Evolutionary conservation across 2,888 invertebrate species (phyloP).

Genomic region (Euphydryas editha): DNA sequence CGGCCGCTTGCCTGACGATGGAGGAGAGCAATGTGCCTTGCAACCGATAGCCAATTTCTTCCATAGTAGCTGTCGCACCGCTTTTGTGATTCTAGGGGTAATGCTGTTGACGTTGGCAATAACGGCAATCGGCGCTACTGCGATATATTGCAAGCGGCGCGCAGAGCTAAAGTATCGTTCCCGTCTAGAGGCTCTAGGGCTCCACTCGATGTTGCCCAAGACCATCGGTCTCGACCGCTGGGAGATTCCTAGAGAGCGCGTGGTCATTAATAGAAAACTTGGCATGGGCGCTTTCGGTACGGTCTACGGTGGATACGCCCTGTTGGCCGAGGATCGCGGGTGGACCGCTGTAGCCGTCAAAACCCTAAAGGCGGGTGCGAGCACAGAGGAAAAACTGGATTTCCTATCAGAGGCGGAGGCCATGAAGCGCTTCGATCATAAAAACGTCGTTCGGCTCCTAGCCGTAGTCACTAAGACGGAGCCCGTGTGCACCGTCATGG

Average conservation of each 20-base stretch:
- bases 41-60: slow-evolving; percentile 87
- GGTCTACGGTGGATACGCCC: slow-evolving; percentile 95
- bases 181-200: slow-evolving; percentile 62
- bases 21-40: slow-evolving; percentile 86
- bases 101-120: slow-evolving; percentile 53
- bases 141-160: slow-evolving; percentile 60
- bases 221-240: slow-evolving; percentile 88
- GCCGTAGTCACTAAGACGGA: slow-evolving; percentile 94
- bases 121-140: slow-evolving; percentile 55
- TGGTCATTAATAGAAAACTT: slow-evolving; percentile 93
- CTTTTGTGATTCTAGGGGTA: slow-evolving; percentile 79
- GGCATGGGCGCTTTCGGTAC: slow-evolving; percentile 97
- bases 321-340: slow-evolving; percentile 82
- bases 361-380: slow-evolving; percentile 92
- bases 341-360: slow-evolving; percentile 96
- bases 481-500: slow-evolving; percentile 96
- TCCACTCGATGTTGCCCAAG: slow-evolving; percentile 59
- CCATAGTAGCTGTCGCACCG: slow-evolving; percentile 88
- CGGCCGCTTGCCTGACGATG: slow-evolving; percentile 87
- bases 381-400: slow-evolving; percentile 93
- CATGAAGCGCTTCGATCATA: slow-evolving; percentile 96
- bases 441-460: slow-evolving; percentile 92
- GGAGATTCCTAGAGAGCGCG: slow-evolving; percentile 93
- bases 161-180: slow-evolving; percentile 63
- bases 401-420: slow-evolving; percentile 96